Evolutionary conservation across 2,888 invertebrate genomes (phyloP), one percentile per base, ranked within the genome.

Genomic region (Agriopis aurantiaria): DNA sequence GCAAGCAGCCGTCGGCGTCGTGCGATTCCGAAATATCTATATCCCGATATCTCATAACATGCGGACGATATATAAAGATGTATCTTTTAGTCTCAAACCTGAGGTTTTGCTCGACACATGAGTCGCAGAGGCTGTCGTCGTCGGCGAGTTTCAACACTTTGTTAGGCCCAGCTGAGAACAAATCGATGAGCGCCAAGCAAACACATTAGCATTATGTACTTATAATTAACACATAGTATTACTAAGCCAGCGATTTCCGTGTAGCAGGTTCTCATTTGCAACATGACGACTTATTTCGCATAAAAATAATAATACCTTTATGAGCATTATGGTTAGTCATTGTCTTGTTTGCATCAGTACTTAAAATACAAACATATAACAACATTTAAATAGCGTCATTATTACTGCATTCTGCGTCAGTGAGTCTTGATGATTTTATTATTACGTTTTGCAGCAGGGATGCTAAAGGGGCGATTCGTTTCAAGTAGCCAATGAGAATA

Each of bases 91-190:
- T 63, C 48, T 52, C 91, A 88, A 91, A 93, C 92, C 93, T 93
- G 82, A 84, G 65, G 75, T 88, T 83, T 59, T 80, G 84, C 78
- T 90, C 88, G 59, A 84, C 66, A 86, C 92, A 93, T 79, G 77
- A 78, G 77, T 88, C 86, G 83, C 92, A 92, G 75, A 75, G 71
- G 74, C 87, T 82, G 51, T 79, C 78, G 75, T 65, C 53, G 71
- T 78, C 80, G 52, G 86, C 90, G 61, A 74, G 60, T 80, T 88
- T 92, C 82, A 85, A 81, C 75, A 78, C 57, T 86, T 92, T 92
- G 85, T 83, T 82, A 80, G 91, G 85, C 78, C 87, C 88, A 79
- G 87, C 93, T 93, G 92, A 83, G 91, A 91, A 92, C 92, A 93
- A 87, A 88, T 84, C 82, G 88, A 91, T 83, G 80, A 88, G 86